These are phyloP conservation scores for Gari tellinella DNA, from an alignment of 2,888 invertebrate species.

Conservation along the genomic window DNA sequence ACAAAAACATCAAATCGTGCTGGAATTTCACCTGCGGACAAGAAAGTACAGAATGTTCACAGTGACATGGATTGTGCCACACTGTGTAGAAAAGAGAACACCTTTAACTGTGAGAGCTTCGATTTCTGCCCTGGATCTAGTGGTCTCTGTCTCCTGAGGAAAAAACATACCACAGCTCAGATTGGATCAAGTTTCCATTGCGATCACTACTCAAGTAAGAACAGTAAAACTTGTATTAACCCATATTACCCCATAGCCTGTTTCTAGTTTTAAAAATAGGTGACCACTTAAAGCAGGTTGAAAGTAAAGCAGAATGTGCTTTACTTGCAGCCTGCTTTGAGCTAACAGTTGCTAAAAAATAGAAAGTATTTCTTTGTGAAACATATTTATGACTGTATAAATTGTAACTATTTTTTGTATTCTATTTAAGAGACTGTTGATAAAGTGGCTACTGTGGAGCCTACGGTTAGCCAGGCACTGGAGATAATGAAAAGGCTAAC, in stretches of 20 bases:
- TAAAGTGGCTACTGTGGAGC: constrained; percentile 51
- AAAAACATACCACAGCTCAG: constrained; percentile 41
- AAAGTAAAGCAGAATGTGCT: too few species aligned
- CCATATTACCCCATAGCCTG: too few species aligned
- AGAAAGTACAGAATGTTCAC: constrained; percentile 42
- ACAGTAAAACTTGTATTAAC: too few species aligned
- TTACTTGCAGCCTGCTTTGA: too few species aligned
- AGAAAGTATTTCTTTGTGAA: too few species aligned
- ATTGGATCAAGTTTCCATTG: constrained; percentile 46
- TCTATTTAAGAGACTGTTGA: constrained; percentile 19
- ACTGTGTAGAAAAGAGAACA: constrained; percentile 59
- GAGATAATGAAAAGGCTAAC: constrained; percentile 58
- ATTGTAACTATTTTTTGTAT: too few species aligned
- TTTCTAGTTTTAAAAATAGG: too few species aligned
- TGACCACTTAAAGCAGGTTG: too few species aligned
- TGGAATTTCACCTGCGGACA: constrained; percentile 42
- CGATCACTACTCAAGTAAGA: constrained; percentile 67
- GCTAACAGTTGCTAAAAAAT: too few species aligned
- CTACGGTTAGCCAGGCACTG: constrained; percentile 56
- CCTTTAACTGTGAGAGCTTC: constrained; percentile 69
- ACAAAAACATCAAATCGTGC: constrained; percentile 56
- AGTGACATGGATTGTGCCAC: constrained; percentile 64
- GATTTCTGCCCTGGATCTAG: constrained; percentile 63
- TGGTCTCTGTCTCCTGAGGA: constrained; percentile 63
- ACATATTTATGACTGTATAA: too few species aligned